A percentile compares a stretch with the other conserved stretches of the same genome.
Evolutionary conservation across 2,888 invertebrate genomes (phyloP).

Genomic region (Drosophila nigritarsus): DNA sequence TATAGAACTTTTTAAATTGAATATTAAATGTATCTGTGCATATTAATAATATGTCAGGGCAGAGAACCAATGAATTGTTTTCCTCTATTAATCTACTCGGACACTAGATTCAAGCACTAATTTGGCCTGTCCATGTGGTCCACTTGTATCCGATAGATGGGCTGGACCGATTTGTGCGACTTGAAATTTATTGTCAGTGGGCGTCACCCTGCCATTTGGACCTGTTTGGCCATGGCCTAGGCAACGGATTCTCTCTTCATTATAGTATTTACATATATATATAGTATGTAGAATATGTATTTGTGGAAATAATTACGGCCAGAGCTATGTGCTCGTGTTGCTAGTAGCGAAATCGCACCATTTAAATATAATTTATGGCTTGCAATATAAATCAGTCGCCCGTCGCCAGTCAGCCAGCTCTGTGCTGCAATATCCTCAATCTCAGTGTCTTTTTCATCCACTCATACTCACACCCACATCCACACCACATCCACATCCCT

Average conservation of each 20-base stretch:
- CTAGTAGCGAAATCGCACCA: conserved; percentile 51
- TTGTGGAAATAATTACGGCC: conserved; percentile 65
- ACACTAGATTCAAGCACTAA: conserved; percentile 6
- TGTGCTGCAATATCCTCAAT: conserved; percentile 56
- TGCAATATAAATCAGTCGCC: conserved; percentile 67
- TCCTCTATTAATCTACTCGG: conserved; percentile 1
- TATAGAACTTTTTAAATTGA: conserved; percentile 1
- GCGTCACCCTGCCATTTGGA: conserved; percentile 53
- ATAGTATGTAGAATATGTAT: conserved; percentile 20
- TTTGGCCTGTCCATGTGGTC: conserved; percentile 25
- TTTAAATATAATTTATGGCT: conserved; percentile 74
- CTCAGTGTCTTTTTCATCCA: conserved; percentile 39
- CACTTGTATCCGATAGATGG: conserved; percentile 24
- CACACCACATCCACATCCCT: conserved; percentile 4
- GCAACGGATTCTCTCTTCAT: conserved; percentile 27
- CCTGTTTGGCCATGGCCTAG: conserved; percentile 33
- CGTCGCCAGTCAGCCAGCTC: conserved; percentile 38
- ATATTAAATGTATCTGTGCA: background rate
- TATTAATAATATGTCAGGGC: background rate
- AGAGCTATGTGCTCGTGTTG: conserved; percentile 23
- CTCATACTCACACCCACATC: background rate
- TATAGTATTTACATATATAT: conserved; percentile 28
- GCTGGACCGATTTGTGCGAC: conserved; percentile 38
- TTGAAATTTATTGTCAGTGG: conserved; percentile 64
- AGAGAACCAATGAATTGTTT: background rate